Evolutionary conservation across 2,797 vertebrate species (phyloP).

Genomic region (Alauda arvensis): DNA sequence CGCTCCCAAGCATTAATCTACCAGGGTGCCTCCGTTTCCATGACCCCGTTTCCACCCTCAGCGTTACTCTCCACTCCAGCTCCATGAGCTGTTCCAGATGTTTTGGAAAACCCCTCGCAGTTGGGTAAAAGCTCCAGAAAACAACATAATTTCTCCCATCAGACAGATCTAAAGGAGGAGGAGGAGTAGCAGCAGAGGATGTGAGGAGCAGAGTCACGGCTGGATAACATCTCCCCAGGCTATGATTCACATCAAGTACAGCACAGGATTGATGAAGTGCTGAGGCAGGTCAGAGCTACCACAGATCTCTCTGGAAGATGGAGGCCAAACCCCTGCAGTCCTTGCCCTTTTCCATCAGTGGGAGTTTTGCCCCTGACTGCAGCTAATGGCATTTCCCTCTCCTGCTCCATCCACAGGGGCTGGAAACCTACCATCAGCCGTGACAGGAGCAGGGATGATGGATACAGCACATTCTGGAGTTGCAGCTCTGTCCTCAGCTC

Average conservation of each 20-base stretch:
- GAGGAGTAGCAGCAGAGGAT: slow-evolving; percentile 17
- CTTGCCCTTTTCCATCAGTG: not conserved
- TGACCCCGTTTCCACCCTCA: slow-evolving; percentile 52
- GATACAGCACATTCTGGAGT: not conserved
- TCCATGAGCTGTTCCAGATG: slow-evolving; percentile 67
- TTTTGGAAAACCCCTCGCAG: slow-evolving; percentile 37
- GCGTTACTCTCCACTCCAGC: slow-evolving; percentile 9
- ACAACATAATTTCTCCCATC: slow-evolving; percentile 16
- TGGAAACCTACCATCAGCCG: not conserved
- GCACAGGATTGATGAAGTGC: not conserved
- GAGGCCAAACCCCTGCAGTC: not conserved
- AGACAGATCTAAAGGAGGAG: not conserved
- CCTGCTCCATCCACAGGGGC: not conserved
- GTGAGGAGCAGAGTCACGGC: not conserved
- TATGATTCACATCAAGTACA: not conserved
- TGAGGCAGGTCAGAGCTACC: not conserved
- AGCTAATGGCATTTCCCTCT: not conserved
- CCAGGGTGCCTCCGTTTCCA: slow-evolving; percentile 38
- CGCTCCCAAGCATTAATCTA: not conserved
- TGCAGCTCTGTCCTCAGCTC: not conserved
- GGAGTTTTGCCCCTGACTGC: not conserved
- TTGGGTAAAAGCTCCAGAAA: slow-evolving; percentile 35
- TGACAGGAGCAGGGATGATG: not conserved
- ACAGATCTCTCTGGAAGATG: not conserved
- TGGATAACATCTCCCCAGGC: not conserved